Conservation (phyloP, 2,888 invertebrate species). For the Laspeyria flexula region DNA sequence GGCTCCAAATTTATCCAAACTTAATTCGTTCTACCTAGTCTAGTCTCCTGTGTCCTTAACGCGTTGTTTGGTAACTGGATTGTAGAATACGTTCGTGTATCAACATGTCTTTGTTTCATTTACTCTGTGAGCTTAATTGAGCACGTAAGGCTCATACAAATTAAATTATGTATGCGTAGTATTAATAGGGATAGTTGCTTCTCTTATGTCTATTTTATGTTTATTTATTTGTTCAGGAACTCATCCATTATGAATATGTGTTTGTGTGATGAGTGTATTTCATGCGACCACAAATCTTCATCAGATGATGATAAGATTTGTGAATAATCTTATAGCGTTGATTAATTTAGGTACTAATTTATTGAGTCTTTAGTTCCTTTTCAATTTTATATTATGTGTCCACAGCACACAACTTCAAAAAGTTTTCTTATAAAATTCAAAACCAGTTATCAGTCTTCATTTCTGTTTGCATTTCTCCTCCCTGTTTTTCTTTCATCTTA, state of each 20-base stretch:
- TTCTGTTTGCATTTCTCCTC: background rate
- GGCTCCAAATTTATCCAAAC: constrained; percentile 16
- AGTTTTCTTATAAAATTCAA: background rate
- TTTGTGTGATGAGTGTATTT: too few relatives aligned
- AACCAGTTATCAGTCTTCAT: background rate
- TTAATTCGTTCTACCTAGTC: constrained; percentile 45
- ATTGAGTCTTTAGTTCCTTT: too few relatives aligned
- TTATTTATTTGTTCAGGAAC: background rate
- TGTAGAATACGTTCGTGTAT: constrained; percentile 29
- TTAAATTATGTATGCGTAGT: background rate
- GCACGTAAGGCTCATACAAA: constrained; percentile 10
- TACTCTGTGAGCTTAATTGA: constrained; percentile 7
- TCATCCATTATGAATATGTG: too few relatives aligned
- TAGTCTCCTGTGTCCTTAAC: constrained; percentile 56
- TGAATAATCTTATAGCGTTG: too few relatives aligned
- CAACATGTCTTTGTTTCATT: constrained; percentile 18
- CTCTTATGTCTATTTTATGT: background rate
- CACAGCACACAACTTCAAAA: background rate
- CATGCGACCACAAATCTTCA: too few relatives aligned
- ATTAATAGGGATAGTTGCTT: background rate
- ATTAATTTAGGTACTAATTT: too few relatives aligned
- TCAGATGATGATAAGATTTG: too few relatives aligned
- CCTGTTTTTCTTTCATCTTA: constrained; percentile 9
- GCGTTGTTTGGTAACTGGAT: constrained; percentile 59
- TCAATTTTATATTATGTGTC: too few relatives aligned